Conservation (phyloP, 2,888 invertebrate genomes). For the Priocnemis perturbator region DNA sequence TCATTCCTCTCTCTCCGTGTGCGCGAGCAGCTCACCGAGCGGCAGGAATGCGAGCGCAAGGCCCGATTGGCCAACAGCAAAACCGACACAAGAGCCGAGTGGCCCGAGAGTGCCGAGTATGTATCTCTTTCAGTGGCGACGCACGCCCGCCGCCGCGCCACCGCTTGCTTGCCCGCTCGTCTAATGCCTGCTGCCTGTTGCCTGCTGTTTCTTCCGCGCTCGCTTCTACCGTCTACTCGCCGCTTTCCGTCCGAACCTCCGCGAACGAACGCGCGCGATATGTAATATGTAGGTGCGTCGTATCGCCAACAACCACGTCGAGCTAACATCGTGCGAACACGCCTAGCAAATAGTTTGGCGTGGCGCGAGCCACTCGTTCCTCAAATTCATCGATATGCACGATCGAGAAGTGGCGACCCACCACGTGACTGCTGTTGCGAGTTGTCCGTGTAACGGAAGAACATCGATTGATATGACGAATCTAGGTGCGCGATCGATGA, state of each 20-base stretch:
- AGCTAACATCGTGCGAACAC: conserved; percentile 37
- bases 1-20: conserved; percentile 36
- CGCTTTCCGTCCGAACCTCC: conserved; percentile 2
- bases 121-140: conserved; percentile 9
- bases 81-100: conserved; percentile 28
- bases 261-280: conserved; percentile 15
- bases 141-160: neutral
- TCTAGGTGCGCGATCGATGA: too few species aligned
- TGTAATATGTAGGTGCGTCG: conserved; percentile 49
- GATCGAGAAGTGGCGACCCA: conserved; percentile 1
- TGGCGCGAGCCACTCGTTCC: conserved; percentile 39
- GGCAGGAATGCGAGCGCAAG: conserved; percentile 71
- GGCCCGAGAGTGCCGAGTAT: too few species aligned
- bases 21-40: conserved; percentile 56
- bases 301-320: conserved; percentile 12
- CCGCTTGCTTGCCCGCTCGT: conserved; percentile 21
- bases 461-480: too few species aligned
- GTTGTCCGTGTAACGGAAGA: neutral
- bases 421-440: too few species aligned
- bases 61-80: conserved; percentile 67
- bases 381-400: conserved; percentile 32
- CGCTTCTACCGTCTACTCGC: conserved; percentile 3
- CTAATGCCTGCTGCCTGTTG: neutral
- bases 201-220: conserved; percentile 20
- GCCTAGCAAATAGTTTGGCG: conserved; percentile 49